These are phyloP conservation scores for Arenaria interpres DNA, from an alignment of 2,113 vertebrate species.

Conservation along the genomic window DNA sequence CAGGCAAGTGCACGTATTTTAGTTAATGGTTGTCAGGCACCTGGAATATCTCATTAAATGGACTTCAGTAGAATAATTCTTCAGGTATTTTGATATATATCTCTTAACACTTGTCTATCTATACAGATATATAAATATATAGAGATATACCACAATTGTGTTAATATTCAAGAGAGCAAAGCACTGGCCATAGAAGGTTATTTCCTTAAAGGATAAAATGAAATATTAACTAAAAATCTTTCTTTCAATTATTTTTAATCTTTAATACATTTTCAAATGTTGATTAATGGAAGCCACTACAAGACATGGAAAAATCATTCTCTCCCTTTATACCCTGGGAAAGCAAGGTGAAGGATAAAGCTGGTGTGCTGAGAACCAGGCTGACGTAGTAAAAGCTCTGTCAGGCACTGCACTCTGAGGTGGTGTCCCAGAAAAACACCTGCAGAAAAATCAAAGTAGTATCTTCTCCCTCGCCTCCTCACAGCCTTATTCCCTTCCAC, in stretches of 20 bases:
- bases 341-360: neutral
- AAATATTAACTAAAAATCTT: neutral
- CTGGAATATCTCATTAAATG: neutral
- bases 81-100: neutral
- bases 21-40: neutral
- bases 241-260: neutral
- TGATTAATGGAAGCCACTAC: neutral
- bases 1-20: neutral
- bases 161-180: neutral
- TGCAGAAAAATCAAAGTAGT: neutral
- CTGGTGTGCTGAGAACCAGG: neutral
- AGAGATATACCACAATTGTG: neutral
- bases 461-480: neutral
- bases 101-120: neutral
- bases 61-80: neutral
- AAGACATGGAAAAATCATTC: neutral
- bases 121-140: neutral
- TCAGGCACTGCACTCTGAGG: neutral
- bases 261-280: neutral
- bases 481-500: neutral
- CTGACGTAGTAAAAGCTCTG: neutral
- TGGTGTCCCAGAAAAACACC: neutral
- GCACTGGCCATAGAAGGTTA: neutral
- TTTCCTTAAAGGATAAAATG: neutral
- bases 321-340: neutral